Evolutionary conservation across 2,888 invertebrate species (phyloP), one percentile per base, ranked within the genome.

Genomic region (Torymus texanus): DNA sequence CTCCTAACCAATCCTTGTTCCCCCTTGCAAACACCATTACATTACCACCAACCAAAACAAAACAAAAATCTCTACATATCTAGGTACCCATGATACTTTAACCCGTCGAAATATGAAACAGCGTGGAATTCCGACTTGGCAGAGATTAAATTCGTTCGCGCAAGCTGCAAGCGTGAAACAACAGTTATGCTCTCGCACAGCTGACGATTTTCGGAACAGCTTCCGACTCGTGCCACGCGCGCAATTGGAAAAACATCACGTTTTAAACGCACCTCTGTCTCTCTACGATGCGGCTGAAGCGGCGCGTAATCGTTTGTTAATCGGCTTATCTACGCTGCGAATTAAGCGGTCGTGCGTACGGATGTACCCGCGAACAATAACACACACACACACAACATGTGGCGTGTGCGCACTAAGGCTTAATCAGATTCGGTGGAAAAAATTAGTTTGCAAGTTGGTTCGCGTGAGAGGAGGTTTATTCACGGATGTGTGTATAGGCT

Each of bases 251-350:
- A 79, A 76, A 75, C 79, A 67, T 56, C 63, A 41, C 41, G 70
- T 24, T 71, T 75, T 66, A 65, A 68, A 62, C 66, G 61, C 41
- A 41, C 41, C 41, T 41, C 5, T 2, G 1, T 21, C 29, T 3
- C 29, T 41, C 8, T 8, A 41, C 41, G 41, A 8, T 41, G 41
- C 41, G 41, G 41, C 41, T 41, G 63, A 61, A 62, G 51, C 10
- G 18, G 61, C 16, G 58, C 51, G 53, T 74, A 82, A 83, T 81
- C 81, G 80, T 78, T 80, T 53, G 75, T 77, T 78, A 82, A 82
- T 83, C 83, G 81, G 83, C 80, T 84, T 83, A 82, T 51, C 53
- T 41, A 59, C 66, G 80, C 21, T 81, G 77, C 65, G 53, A 80
- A 78, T 75, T 67, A 58, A 61, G 56, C 66, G 56, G 50, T 16